A percentile compares a stretch with the other conserved stretches of the same genome.
Evolutionary conservation across 1,140 invertebrate genomes (phyloP).

Genomic region (Coelopa frigida): DNA sequence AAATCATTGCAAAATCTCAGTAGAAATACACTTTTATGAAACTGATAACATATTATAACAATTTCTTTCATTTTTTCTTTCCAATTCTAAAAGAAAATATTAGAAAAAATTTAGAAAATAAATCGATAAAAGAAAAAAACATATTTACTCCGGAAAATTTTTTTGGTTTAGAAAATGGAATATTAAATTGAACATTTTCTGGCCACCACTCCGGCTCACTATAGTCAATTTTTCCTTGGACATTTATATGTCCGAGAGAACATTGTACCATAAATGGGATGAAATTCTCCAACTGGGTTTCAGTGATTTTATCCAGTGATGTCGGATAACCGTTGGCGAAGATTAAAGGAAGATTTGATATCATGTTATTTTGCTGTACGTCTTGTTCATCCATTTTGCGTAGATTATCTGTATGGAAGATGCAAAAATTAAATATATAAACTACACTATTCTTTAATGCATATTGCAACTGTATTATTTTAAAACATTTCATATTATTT

Average conservation of each 20-base stretch:
- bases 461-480: no score
- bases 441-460: no score
- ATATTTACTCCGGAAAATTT: constrained; percentile 46
- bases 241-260: constrained; percentile 58
- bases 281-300: constrained; percentile 58
- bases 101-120: constrained; percentile 9
- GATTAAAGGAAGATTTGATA: constrained; percentile 55
- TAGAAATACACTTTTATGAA: constrained; percentile 63
- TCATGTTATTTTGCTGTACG: constrained; percentile 38
- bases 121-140: background rate
- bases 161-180: constrained; percentile 53
- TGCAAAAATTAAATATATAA: no score
- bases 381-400: constrained; percentile 38
- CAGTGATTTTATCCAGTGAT: constrained; percentile 55
- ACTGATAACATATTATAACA: constrained; percentile 62
- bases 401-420: no score
- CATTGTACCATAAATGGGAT: constrained; percentile 68
- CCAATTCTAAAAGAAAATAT: constrained; percentile 49
- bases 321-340: constrained; percentile 63
- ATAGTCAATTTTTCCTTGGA: constrained; percentile 44
- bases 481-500: no score
- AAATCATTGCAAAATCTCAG: constrained; percentile 63
- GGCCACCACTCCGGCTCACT: constrained; percentile 63
- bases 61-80: constrained; percentile 56
- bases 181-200: constrained; percentile 55